Conservation (phyloP, 2,113 vertebrate species). For the Lanius collurio region DNA sequence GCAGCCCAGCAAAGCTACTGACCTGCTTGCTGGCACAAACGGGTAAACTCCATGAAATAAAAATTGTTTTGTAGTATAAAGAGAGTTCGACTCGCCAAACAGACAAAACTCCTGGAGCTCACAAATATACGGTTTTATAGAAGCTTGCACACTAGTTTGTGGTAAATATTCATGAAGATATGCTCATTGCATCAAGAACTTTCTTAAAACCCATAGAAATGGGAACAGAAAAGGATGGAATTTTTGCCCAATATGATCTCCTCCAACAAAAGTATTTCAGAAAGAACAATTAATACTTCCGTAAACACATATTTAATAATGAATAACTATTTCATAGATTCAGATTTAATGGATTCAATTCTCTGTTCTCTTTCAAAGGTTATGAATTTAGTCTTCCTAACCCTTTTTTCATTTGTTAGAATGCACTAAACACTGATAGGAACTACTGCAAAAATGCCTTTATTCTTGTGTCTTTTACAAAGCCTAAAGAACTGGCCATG, state of each 20-base stretch:
- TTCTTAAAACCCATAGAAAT: neutral
- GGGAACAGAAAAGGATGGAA: neutral
- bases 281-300: neutral
- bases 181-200: neutral
- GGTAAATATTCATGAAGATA: neutral
- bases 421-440: neutral
- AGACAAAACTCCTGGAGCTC: neutral
- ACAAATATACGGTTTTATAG: neutral
- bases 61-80: neutral
- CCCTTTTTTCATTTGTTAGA: neutral
- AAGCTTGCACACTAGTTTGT: neutral
- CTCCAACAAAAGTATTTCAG: neutral
- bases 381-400: neutral
- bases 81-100: neutral
- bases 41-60: neutral
- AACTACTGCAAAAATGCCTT: slow-evolving; percentile 7
- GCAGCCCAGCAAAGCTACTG: neutral
- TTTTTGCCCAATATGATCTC: neutral
- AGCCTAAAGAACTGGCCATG: neutral
- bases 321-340: neutral
- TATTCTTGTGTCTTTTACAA: neutral
- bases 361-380: neutral
- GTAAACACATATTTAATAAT: neutral
- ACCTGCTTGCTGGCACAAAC: neutral
- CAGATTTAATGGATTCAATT: neutral